Conservation (phyloP, 2,888 invertebrate genomes). For the Biston stratarius region DNA sequence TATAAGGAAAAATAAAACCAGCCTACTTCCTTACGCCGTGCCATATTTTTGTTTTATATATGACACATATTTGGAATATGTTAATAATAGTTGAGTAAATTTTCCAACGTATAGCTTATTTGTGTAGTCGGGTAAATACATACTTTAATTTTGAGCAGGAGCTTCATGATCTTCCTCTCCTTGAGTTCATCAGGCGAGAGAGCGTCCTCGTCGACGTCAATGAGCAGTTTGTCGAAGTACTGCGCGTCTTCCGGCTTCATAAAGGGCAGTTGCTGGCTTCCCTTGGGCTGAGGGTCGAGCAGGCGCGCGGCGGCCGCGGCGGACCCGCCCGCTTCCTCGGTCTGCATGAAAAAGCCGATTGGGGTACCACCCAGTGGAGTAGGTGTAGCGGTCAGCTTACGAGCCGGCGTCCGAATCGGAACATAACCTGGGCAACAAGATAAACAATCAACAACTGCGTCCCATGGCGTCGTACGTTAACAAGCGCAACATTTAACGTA, state of each 20-base stretch:
- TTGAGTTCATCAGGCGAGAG: constrained; percentile 98
- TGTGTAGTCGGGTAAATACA: neutral
- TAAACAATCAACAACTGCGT: constrained; percentile 52
- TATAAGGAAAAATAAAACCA: too few species aligned
- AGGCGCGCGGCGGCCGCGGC: constrained; percentile 92
- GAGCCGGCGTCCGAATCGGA: constrained; percentile 98
- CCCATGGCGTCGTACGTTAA: constrained; percentile 46
- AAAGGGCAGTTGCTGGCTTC: constrained; percentile 95
- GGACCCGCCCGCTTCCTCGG: constrained; percentile 94
- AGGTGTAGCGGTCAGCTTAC: constrained; percentile 99
- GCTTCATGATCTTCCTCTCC: constrained; percentile 99
- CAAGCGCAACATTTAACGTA: constrained; percentile 30
- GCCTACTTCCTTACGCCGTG: too few species aligned
- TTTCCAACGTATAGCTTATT: too few species aligned
- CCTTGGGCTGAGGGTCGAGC: constrained; percentile 98
- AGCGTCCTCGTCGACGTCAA: constrained; percentile 98
- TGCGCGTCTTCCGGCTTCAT: constrained; percentile 99
- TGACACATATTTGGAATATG: too few species aligned
- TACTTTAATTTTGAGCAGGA: constrained; percentile 97
- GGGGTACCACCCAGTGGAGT: constrained; percentile 98
- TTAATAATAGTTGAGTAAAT: too few species aligned
- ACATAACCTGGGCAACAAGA: constrained; percentile 91
- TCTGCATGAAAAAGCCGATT: constrained; percentile 97
- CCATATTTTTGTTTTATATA: too few species aligned
- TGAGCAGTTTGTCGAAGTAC: constrained; percentile 99